phyloP scores from a whole-genome alignment of 1,140 invertebrate species.

The Pseudomyrmex gracilis region DNA sequence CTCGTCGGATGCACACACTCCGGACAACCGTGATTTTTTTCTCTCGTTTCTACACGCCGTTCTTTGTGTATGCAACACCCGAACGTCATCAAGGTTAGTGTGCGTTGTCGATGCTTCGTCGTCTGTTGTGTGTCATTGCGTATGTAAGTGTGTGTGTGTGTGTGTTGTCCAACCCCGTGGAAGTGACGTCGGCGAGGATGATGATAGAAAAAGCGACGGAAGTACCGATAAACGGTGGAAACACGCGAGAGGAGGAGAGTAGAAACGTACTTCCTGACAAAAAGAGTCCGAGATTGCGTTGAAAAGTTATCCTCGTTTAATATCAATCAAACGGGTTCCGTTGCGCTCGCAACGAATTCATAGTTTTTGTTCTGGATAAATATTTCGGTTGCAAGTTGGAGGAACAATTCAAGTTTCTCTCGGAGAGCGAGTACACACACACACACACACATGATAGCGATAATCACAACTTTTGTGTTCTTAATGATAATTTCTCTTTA shows the following conservation, averaged over 20 bases:
- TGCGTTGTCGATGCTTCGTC: neutral
- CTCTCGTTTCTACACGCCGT: constrained; percentile 65
- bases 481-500: neutral
- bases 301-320: too few species aligned
- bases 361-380: too few species aligned
- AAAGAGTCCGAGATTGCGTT: too few species aligned
- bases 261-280: too few species aligned
- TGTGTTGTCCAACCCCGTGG: neutral
- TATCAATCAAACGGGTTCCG: too few species aligned
- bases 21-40: constrained; percentile 62
- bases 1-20: constrained; percentile 63
- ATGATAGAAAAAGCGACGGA: neutral
- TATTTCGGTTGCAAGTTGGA: too few species aligned
- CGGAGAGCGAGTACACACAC: neutral
- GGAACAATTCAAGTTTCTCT: too few species aligned
- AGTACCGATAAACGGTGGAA: neutral
- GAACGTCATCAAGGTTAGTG: constrained; percentile 79
- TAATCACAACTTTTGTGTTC: too few species aligned
- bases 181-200: neutral
- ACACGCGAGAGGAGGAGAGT: neutral
- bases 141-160: too few species aligned
- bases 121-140: too few species aligned
- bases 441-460: too few species aligned
- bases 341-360: too few species aligned
- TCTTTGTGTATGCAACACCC: constrained; percentile 72